Evolutionary conservation across 2,888 invertebrate species (phyloP).

Genomic region (Drosophila fungiperda): DNA sequence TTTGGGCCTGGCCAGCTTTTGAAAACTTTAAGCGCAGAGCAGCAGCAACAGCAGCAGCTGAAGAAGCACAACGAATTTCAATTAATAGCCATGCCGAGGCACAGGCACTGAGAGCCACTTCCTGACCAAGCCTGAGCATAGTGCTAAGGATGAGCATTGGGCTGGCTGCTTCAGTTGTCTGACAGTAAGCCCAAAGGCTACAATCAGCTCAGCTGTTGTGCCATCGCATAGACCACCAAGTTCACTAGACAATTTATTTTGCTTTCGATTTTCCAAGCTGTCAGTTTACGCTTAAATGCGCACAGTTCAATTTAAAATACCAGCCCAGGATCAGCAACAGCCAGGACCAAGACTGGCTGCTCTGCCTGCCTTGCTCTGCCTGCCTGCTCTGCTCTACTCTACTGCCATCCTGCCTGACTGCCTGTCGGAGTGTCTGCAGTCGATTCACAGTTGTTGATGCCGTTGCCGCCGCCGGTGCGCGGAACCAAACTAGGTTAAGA

Average conservation of each 20-base stretch:
- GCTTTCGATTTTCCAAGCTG: slow-evolving; percentile 81
- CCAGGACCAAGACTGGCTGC: slow-evolving; percentile 12
- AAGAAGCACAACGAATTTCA: slow-evolving; percentile 75
- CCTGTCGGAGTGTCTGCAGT: slow-evolving; percentile 24
- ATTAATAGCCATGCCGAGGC: slow-evolving; percentile 71
- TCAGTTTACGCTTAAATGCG: slow-evolving; percentile 81
- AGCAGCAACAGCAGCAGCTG: slow-evolving; percentile 29
- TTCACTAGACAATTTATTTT: slow-evolving; percentile 82
- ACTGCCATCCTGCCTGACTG: slow-evolving; percentile 5
- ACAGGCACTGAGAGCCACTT: slow-evolving; percentile 49
- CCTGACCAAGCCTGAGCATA: slow-evolving; percentile 31
- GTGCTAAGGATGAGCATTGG: not conserved
- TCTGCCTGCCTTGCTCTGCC: not conserved
- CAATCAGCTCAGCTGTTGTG: slow-evolving; percentile 77
- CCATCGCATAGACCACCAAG: slow-evolving; percentile 69
- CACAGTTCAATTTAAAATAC: slow-evolving; percentile 79
- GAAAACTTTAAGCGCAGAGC: slow-evolving; percentile 54
- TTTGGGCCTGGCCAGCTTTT: slow-evolving; percentile 52
- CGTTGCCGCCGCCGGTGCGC: slow-evolving; percentile 51
- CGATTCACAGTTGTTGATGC: slow-evolving; percentile 41
- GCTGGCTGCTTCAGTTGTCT: slow-evolving; percentile 40
- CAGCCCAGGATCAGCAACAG: slow-evolving; percentile 29
- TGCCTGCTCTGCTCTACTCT: not conserved
- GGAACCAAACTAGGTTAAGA: slow-evolving; percentile 77
- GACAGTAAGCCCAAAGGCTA: slow-evolving; percentile 80